Percentiles rank a stretch among this genome's conserved stretches.
phyloP scores from a whole-genome alignment of 2,113 vertebrate species.

The Nibea coibor region DNA sequence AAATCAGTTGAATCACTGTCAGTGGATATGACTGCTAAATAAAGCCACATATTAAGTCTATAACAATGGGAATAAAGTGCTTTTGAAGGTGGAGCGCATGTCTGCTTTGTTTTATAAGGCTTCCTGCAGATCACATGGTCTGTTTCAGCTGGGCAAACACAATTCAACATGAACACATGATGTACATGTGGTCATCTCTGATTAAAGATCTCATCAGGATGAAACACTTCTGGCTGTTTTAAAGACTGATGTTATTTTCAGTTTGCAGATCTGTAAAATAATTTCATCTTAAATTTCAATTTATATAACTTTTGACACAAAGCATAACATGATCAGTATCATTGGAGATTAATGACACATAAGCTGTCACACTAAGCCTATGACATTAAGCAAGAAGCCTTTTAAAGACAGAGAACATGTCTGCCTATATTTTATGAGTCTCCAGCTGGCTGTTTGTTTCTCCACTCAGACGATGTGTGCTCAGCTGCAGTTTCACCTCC shows the following conservation, averaged over 20 bases:
- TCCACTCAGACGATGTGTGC: conserved; percentile 50
- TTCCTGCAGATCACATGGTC: conserved; percentile 1
- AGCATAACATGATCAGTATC: conserved; percentile 4
- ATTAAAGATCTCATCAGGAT: conserved; percentile 5
- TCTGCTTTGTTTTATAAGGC: not conserved
- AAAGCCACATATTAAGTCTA: not conserved
- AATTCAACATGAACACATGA: not conserved
- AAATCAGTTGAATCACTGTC: not conserved
- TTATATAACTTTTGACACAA: not conserved
- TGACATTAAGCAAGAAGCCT: not conserved
- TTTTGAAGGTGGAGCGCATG: not conserved
- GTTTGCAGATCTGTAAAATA: not conserved
- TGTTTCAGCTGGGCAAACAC: not conserved
- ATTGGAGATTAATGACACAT: not conserved
- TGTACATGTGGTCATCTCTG: not conserved
- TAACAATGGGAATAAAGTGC: not conserved
- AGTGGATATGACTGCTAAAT: not conserved
- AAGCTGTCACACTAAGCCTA: not conserved
- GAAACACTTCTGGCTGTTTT: not conserved
- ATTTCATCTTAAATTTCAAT: not conserved
- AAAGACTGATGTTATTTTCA: not conserved
- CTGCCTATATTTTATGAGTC: conserved; percentile 42
- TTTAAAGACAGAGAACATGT: conserved; percentile 9
- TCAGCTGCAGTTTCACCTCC: conserved; percentile 49
- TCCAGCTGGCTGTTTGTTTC: conserved; percentile 60